Base-by-base conservation (phyloP, 2,888 invertebrate species). In the Drepanosiphum platanoidis region DNA sequence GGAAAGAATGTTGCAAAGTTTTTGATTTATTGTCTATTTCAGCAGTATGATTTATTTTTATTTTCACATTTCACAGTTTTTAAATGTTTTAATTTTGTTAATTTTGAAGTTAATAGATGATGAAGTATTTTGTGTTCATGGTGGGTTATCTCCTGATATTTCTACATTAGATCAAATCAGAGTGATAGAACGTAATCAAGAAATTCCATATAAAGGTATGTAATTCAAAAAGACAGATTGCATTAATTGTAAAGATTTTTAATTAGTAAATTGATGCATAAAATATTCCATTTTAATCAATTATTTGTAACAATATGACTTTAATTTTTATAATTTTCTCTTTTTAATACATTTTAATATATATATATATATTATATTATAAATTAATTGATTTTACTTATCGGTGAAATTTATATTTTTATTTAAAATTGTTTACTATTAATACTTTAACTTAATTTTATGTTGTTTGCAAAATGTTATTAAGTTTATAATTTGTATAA, bases 21-120 rank as follows among this genome's bases (percentile, higher is more conserved):
- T 99, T 99, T 91, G 99, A 99, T 92, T 92, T 98, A 87, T 93
- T 99, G 84, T 98, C 99, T 88, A 94, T 99, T 88, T 98, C 99
- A 89, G 99, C 99, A 88, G 89, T 88, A 87, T 88, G 88, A 30
- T 81, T 81, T 68, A 0, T 86, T 34, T 52, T 11, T 80, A 32
- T 18, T 22, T 3, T 27, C 13, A 36, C 15, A 11, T 27, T 64
- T 70, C 30, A 68, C 34, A 39, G 2, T 22, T 9, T 36, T 36
- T 30, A 22, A 71, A 30, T 72, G 7, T 22, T 68, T 39, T 70
- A 61, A 39, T 18, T 58, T 61, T 82, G 13, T 72, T 1, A 36
- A 46, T 30, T 72, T 72, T 82, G 5, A 36, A 83, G 83, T 92
- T 99, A 89, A 97, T 99, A 89, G 99, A 99, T 91, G 97, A 98